phyloP scores from a whole-genome alignment of 2,888 invertebrate species.

The Danaus chrysippus region DNA sequence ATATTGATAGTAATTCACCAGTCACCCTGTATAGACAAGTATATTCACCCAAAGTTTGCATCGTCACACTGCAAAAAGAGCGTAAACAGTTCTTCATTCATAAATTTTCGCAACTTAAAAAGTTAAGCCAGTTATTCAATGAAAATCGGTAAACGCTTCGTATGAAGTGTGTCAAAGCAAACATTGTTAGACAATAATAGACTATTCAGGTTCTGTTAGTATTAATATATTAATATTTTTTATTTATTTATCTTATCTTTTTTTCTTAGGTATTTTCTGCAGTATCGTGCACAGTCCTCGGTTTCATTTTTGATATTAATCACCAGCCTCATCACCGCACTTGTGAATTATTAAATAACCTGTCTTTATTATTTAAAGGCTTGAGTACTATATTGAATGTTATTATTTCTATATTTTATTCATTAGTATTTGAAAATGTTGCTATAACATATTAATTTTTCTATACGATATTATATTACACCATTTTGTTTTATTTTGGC shows the following conservation, averaged over 20 bases:
- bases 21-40: too few relatives aligned
- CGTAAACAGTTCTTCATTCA: too few relatives aligned
- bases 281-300: slow-evolving; percentile 79
- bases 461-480: too few relatives aligned
- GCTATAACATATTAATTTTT: not conserved
- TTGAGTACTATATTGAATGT: slow-evolving; percentile 80
- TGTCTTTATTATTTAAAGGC: slow-evolving; percentile 78
- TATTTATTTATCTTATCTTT: slow-evolving; percentile 46
- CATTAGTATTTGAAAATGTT: slow-evolving; percentile 35
- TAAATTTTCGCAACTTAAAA: too few relatives aligned
- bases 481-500: too few relatives aligned
- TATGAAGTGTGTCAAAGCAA: too few relatives aligned
- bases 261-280: slow-evolving; percentile 79
- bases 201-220: slow-evolving; percentile 25
- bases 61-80: too few relatives aligned
- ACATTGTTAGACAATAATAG: too few relatives aligned
- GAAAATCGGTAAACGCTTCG: too few relatives aligned
- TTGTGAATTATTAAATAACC: slow-evolving; percentile 81
- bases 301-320: slow-evolving; percentile 81
- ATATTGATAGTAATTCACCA: too few relatives aligned
- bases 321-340: slow-evolving; percentile 77
- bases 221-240: slow-evolving; percentile 36
- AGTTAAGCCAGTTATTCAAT: too few relatives aligned
- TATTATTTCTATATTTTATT: slow-evolving; percentile 80
- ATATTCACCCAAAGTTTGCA: too few relatives aligned